Evolutionary conservation across 1,140 invertebrate species (phyloP), one percentile per base, ranked within the genome.

Genomic region (Pogonognathellus flavescens): DNA sequence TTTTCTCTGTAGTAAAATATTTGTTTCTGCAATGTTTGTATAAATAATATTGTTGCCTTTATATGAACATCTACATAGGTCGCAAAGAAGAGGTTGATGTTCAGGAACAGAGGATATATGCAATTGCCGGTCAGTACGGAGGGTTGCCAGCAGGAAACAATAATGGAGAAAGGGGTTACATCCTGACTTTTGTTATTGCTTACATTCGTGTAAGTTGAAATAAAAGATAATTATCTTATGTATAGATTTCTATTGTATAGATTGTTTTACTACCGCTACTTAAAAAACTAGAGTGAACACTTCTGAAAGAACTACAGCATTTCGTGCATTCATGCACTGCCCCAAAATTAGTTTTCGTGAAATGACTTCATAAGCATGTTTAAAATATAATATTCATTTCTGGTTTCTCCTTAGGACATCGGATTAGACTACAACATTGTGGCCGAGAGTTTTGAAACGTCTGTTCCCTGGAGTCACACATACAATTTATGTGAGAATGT

Each of bases 371-470:
- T n/a, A n/a, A n/a, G 1, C 6, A 55, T 20, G 10, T 60, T 60
- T 59, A 16, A 4, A 59, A 16, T 59, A 18, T 62, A n/a, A 22
- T 22, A 25, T 3, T 10, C n/a, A n/a, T n/a, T 5, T 25, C 8
- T 8, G 20, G 22, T 13, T 4, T 90, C 91, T n/a, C n/a, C n/a
- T 16, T 90, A 97, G 96, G 98, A 99, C 91, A 91, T 99, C 60
- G 98, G 94, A 0, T 92, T 99, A 76, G 95, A 98, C 53, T 98
- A 95, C 90, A 93, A 94, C 84, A 93, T 99, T 59, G 94, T 99
- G 11, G 95, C 97, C 0, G 98, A 99, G 91, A 99, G 97, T 0
- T 99, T 99, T 92, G 98, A 99, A 91, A 99, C 98, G 0, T 99
- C 98, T 0, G 97, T 98, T 18, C 95, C 98, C 3, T 99, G 98